Evolutionary conservation across 2,888 invertebrate genomes (phyloP).

Genomic region (Andricus curvator): DNA sequence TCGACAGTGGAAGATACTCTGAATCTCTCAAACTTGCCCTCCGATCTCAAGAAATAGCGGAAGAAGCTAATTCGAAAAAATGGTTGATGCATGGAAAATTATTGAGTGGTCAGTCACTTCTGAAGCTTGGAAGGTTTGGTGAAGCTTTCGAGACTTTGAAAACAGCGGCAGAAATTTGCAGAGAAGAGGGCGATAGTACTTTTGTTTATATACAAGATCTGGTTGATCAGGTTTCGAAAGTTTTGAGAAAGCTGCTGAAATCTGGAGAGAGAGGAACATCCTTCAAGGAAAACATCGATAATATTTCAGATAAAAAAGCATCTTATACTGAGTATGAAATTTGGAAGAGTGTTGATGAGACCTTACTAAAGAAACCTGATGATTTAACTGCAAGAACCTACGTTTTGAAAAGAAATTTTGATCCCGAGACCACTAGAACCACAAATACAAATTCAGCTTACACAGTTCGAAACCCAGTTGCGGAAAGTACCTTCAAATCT

Average conservation of each 20-base stretch:
- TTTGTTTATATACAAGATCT: conserved; percentile 64
- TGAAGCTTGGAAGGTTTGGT: conserved; percentile 63
- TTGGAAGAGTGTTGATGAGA: background rate
- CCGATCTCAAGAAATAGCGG: conserved; percentile 61
- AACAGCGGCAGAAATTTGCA: conserved; percentile 54
- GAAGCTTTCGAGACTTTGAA: conserved; percentile 63
- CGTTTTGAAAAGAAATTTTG: background rate
- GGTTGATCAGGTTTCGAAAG: conserved; percentile 58
- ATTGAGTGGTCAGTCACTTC: conserved; percentile 65
- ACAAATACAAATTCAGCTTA: background rate
- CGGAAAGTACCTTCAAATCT: background rate
- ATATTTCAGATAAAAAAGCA: background rate
- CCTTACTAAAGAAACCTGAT: background rate
- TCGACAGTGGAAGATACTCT: conserved; percentile 62
- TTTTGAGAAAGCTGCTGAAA: background rate
- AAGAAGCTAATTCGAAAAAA: conserved; percentile 61
- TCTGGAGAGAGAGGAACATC: background rate
- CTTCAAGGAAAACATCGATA: background rate
- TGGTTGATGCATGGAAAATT: conserved; percentile 68
- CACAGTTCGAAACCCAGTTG: background rate
- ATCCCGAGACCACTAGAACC: background rate
- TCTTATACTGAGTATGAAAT: background rate
- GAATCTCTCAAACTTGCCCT: conserved; percentile 59
- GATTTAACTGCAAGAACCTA: background rate
- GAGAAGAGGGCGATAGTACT: conserved; percentile 57